phyloP scores from a whole-genome alignment of 2,888 invertebrate genomes.

The Cataglyphis altisquamis region DNA sequence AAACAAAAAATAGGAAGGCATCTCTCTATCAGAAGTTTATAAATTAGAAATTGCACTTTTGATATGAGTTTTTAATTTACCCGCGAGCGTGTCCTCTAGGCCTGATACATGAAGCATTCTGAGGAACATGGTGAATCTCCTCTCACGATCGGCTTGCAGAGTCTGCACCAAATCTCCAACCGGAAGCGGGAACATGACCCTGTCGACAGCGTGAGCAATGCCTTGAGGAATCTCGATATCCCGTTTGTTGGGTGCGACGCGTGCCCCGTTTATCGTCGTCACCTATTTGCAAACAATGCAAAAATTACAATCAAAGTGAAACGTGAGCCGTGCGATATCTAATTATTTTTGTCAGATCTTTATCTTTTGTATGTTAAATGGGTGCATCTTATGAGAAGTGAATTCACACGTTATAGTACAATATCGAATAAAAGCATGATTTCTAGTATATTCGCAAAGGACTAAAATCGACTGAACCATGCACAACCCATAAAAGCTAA shows the following conservation, averaged over 20 bases:
- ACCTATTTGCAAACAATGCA: slow-evolving; percentile 86
- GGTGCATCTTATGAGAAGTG: not conserved
- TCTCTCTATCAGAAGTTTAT: not conserved
- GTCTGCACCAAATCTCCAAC: slow-evolving; percentile 95
- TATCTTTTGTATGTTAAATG: not conserved
- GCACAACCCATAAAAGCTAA: not conserved
- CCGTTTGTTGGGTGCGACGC: slow-evolving; percentile 93
- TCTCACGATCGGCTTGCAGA: slow-evolving; percentile 93
- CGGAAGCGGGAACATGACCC: slow-evolving; percentile 96
- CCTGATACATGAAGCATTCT: slow-evolving; percentile 93
- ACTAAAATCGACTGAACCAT: slow-evolving; percentile 60
- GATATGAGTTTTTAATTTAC: slow-evolving; percentile 85
- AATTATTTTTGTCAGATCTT: not conserved
- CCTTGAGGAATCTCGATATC: slow-evolving; percentile 95
- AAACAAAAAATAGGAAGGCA: not conserved
- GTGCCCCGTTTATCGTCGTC: slow-evolving; percentile 95
- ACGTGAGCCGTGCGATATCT: not conserved
- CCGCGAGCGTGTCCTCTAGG: slow-evolving; percentile 91
- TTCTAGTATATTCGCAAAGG: slow-evolving; percentile 51
- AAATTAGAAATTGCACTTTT: not conserved
- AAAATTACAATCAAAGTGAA: slow-evolving; percentile 17
- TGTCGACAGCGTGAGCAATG: slow-evolving; percentile 93
- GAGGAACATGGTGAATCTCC: slow-evolving; percentile 93
- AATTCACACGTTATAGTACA: not conserved
- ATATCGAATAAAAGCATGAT: slow-evolving; percentile 15